Evolutionary conservation across 2,797 vertebrate genomes (phyloP).

Genomic region (Petrocephalus schoutedeni): DNA sequence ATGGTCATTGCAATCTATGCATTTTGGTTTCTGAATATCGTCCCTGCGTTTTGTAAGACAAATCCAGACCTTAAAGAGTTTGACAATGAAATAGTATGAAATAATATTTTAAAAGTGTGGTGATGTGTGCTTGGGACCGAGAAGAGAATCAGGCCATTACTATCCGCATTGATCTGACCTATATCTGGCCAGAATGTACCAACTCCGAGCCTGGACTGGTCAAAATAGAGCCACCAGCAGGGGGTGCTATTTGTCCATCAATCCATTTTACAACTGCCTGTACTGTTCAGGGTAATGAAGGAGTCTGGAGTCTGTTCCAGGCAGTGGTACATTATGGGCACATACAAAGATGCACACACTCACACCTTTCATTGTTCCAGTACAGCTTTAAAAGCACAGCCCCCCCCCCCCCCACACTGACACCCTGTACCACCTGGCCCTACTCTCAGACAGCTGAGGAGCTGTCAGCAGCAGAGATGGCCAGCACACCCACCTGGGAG

Average conservation of each 20-base stretch:
- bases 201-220: neutral
- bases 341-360: neutral
- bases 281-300: neutral
- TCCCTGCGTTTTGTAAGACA: neutral
- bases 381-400: neutral
- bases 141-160: neutral
- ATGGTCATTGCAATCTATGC: neutral
- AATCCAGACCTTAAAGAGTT: neutral
- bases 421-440: no score
- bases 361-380: neutral
- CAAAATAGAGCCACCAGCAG: neutral
- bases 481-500: no score
- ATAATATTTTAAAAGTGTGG: neutral
- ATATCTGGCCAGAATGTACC: neutral
- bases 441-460: neutral
- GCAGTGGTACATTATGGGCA: neutral
- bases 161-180: neutral
- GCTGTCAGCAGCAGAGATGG: neutral
- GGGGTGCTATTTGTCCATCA: neutral
- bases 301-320: no score
- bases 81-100: neutral
- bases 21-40: neutral
- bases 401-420: no score
- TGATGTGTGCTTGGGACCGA: neutral
- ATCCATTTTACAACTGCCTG: neutral